Base-by-base conservation (phyloP, 2,888 invertebrate genomes). In the Gymnosoma rotundatum region DNA sequence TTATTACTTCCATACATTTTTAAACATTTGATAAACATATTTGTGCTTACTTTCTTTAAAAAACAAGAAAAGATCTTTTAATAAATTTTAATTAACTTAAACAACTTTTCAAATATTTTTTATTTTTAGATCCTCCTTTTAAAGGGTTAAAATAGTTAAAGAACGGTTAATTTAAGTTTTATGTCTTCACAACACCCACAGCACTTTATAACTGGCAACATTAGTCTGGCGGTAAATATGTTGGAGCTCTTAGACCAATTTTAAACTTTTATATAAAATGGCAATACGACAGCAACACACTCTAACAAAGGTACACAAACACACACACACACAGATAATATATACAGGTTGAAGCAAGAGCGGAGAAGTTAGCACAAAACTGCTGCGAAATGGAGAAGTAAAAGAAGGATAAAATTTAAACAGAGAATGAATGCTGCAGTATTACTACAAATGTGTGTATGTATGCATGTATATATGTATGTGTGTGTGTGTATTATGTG, bases 181-280 rank as follows among this genome's bases (percentile, higher is more conserved):
- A 88, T 86, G 89, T 88, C 89, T 85, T 86, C 80, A 87, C 89
- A 83, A 87, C 86, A 88, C 86, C 88, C 87, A 86, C 75, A 83
- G 80, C 85, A 87, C 86, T 88, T 87, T 86, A 83, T 86, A 87
- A 89, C 88, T 89, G 87, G 74, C 81, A 82, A 64, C 74, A 32
- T 69, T 69, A 50, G 58, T 78, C 32, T 74, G 64, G 74, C 74
- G 74, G 12, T 74, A 69, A 83, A 73, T 63, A 66, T 66, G 66
- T 60, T 80, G 72, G 72, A 76, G 79, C 74, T 60, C 38, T 67
- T 48, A 48, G 42, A 79, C 48, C 32, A 76, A 73, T 42, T 67
- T 72, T 69, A 20, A 61, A 61, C 4, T 73, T 32, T 50, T 82
- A 60, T 72, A 72, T 73, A 70, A 81, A 73, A 75, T 78, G 72